phyloP scores from a whole-genome alignment of 2,888 invertebrate genomes.

The Pyrrhia umbra region DNA sequence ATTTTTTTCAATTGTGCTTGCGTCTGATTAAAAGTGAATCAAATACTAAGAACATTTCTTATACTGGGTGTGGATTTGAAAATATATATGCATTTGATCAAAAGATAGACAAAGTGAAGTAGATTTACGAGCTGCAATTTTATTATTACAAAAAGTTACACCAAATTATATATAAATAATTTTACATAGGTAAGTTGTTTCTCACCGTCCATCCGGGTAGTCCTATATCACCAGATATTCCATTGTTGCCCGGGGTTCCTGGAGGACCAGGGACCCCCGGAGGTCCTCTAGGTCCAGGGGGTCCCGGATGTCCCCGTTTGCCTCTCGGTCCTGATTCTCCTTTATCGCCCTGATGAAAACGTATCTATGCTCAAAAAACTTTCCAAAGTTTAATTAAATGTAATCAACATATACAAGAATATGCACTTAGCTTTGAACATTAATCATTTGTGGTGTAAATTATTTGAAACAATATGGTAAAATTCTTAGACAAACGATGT shows the following conservation, averaged over 20 bases:
- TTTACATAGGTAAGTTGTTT: too few relatives aligned
- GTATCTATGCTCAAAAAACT: not conserved
- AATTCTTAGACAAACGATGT: not conserved
- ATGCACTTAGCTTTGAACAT: constrained; percentile 37
- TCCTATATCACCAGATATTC: constrained; percentile 93
- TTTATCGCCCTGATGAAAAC: constrained; percentile 81
- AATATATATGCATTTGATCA: too few relatives aligned
- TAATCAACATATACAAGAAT: constrained; percentile 29
- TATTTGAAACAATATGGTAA: constrained; percentile 33
- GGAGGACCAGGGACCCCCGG: constrained; percentile 93
- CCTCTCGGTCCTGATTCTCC: constrained; percentile 85
- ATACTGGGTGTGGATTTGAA: not conserved
- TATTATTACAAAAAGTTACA: not conserved
- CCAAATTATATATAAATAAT: too few relatives aligned
- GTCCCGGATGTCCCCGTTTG: constrained; percentile 94
- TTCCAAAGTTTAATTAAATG: constrained; percentile 3
- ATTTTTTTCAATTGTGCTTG: not conserved
- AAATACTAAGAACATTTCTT: not conserved
- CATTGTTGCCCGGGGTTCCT: constrained; percentile 93
- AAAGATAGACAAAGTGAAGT: too few relatives aligned
- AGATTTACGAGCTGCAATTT: not conserved
- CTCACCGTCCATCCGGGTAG: constrained; percentile 94
- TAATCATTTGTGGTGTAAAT: constrained; percentile 31
- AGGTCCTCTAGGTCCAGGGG: constrained; percentile 94
- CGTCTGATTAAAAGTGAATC: not conserved